Conservation (phyloP, 2,888 invertebrate species). For the Noctuana brunneofusca region DNA sequence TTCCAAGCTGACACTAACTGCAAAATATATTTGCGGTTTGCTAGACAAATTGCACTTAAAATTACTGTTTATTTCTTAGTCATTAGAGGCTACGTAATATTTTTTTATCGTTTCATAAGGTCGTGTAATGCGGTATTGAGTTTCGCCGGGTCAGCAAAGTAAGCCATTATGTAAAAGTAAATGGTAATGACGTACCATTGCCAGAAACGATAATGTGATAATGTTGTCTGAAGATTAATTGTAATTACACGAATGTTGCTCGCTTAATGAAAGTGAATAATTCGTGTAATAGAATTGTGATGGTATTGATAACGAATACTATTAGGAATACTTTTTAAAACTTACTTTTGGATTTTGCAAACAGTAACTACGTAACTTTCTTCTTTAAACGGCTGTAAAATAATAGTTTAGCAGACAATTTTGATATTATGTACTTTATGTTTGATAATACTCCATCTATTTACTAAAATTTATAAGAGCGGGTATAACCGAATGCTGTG, state of each 20-base stretch:
- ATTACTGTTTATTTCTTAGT: constrained; percentile 20
- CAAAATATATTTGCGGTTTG: constrained; percentile 26
- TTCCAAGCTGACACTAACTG: constrained; percentile 33
- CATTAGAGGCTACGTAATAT: constrained; percentile 9
- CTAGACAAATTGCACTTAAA: constrained; percentile 10
- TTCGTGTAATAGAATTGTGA: not conserved
- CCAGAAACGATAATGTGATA: constrained; percentile 45
- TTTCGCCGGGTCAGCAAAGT: constrained; percentile 43
- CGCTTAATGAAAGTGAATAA: constrained; percentile 9
- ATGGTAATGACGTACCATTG: constrained; percentile 48
- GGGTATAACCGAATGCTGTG: not conserved
- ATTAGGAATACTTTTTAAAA: not conserved
- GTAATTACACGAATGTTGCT: constrained; percentile 25
- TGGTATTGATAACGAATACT: not conserved
- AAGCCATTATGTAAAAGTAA: constrained; percentile 48
- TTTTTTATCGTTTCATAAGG: constrained; percentile 15
- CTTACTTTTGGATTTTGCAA: no score
- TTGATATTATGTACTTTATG: not conserved
- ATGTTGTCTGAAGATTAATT: constrained; percentile 43
- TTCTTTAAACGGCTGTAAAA: no score
- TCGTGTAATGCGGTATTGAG: constrained; percentile 20
- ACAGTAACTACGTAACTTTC: no score
- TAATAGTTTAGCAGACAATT: not conserved
- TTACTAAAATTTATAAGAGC: not conserved
- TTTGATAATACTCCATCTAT: not conserved